phyloP scores from a whole-genome alignment of 30 jellyfish, hydroid and myxozoan genomes.

The Aurelia aurita complex sp. Pacific region DNA sequence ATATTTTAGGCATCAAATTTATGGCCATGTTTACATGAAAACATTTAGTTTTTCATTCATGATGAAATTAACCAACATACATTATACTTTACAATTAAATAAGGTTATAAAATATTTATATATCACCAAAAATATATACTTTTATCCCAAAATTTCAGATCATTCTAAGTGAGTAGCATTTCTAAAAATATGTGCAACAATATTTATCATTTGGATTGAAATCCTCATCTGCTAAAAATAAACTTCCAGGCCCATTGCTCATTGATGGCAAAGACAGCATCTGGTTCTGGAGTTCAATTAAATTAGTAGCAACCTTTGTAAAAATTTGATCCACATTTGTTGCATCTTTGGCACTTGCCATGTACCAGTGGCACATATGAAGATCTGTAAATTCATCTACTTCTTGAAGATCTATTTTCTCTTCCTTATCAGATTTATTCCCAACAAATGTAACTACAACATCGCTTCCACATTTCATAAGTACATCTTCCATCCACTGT shows the following conservation, averaged over 20 bases:
- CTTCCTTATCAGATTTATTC: slow-evolving; percentile 46
- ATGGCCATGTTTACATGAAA: too few relatives aligned
- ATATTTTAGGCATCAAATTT: too few relatives aligned
- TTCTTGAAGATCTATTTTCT: slow-evolving; percentile 3
- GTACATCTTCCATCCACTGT: slow-evolving; percentile 67
- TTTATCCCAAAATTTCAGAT: too few relatives aligned
- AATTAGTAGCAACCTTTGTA: slow-evolving; percentile 5
- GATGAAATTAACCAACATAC: too few relatives aligned
- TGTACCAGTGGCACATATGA: slow-evolving; percentile 47
- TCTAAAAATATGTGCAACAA: slow-evolving; percentile 40
- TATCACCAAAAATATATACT: too few relatives aligned
- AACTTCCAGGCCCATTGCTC: slow-evolving; percentile 68
- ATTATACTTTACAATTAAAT: too few relatives aligned
- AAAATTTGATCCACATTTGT: slow-evolving; percentile 50
- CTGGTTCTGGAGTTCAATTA: slow-evolving; percentile 48
- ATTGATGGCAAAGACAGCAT: slow-evolving; percentile 54
- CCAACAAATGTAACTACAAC: slow-evolving; percentile 43
- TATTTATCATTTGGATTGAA: neutral
- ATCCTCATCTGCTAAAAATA: slow-evolving; percentile 42
- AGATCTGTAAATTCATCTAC: slow-evolving; percentile 55
- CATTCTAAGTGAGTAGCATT: neutral
- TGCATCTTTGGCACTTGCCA: slow-evolving; percentile 65
- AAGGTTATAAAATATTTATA: too few relatives aligned
- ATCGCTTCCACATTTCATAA: slow-evolving; percentile 56
- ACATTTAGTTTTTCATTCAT: too few relatives aligned